Base-by-base conservation (phyloP, 1,140 invertebrate species). In the Maconellicoccus hirsutus region DNA sequence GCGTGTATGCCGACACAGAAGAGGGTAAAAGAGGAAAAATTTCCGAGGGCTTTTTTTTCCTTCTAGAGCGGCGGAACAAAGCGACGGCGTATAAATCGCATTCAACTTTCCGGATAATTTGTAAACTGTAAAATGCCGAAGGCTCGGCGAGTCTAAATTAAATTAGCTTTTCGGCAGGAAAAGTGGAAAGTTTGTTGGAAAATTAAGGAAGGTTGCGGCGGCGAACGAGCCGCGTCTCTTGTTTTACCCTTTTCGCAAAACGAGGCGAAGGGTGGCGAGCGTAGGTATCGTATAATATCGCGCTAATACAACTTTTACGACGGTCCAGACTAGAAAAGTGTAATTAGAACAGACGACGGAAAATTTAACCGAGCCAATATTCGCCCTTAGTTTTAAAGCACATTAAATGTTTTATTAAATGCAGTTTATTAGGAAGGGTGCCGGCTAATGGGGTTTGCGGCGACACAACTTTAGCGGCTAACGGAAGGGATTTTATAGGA, bases 361-460 rank as follows among this genome's bases (percentile, higher is more conserved):
- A 66, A 66, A 66, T 66, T 66, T 26, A 66, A 66, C 22, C 61
- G 61, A 66, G 61, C 61, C 61, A 66, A 66, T 66, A 66, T 66
- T 66, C 61, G 25, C 61, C 61, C 61, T 66, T 66, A 23, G 21
- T 66, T 26, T 25, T 66, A 66, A 66, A 66, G 61, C 61, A 66
- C 61, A 66, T 66, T 66, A 66, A 66, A 66, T 66, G 61, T 66
- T 66, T 66, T 66, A 66, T 66, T 66, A 66, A 66, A 66, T 23
- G 61, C 61, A 66, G 61, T 66, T 66, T 66, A 66, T 66, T 66
- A 66, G 25, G 25, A 66, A 66, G 61, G 61, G 61, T 66, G 61
- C 21, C 61, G 25, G 61, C 61, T 66, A 66, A 66, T 66, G 61
- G 61, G 61, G 61, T 66, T 66, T 66, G 61, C 61, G 61, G 25